Conservation (phyloP, 2,888 invertebrate genomes). For the Melipona bicolor region DNA sequence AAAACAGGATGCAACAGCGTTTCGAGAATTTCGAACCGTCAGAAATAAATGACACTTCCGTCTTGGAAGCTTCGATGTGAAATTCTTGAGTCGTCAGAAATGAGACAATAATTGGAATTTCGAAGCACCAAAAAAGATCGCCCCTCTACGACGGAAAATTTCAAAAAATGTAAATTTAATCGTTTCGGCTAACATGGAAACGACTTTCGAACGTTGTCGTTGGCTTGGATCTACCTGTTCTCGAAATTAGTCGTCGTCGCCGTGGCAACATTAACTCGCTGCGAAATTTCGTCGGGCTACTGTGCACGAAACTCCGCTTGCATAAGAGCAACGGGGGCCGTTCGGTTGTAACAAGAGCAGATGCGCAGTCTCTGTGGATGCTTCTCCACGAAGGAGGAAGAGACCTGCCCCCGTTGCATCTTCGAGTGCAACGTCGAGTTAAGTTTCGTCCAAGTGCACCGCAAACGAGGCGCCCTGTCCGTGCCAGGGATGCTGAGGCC, state of each 20-base stretch:
- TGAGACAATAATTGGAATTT: no score
- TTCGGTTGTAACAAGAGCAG: conserved; percentile 53
- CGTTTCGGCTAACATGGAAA: no score
- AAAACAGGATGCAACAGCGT: no score
- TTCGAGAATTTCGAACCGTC: no score
- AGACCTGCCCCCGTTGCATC: neutral
- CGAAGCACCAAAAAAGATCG: no score
- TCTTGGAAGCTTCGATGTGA: no score
- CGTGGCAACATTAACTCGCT: conserved; percentile 26
- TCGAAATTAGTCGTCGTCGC: conserved; percentile 31
- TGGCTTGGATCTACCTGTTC: neutral
- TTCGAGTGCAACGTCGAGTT: conserved; percentile 47
- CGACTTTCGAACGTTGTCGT: no score
- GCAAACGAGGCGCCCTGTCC: conserved; percentile 46
- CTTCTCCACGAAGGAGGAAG: neutral
- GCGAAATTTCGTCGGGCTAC: conserved; percentile 40
- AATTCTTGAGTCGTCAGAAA: no score
- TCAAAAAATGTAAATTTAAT: no score
- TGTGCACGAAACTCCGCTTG: conserved; percentile 27
- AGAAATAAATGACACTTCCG: no score
- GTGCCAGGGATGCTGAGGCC: conserved; percentile 63
- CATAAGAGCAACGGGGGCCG: conserved; percentile 55
- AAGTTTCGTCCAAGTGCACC: conserved; percentile 55
- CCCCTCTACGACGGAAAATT: no score
- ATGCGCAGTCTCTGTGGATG: conserved; percentile 44